Evolutionary conservation across 1,140 invertebrate genomes (phyloP), one percentile per base, ranked within the genome.

Genomic region (Neodiprion pinetum): DNA sequence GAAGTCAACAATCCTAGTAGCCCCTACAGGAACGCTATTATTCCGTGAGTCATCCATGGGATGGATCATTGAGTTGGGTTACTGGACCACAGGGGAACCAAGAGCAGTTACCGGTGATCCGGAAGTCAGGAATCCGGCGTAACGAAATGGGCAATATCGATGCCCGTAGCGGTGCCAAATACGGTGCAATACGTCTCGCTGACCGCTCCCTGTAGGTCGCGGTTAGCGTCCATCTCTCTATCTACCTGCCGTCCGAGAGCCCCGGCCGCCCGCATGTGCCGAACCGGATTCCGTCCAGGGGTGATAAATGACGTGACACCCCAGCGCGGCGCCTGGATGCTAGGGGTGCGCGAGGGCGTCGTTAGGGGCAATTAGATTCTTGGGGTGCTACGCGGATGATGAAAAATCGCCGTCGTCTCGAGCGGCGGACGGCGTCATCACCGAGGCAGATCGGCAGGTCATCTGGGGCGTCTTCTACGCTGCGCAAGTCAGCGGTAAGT

Each of bases 311-410:
- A 61, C 53, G 53, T 61, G 53, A 61, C 53, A 61, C 53, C n/a
- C 53, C 53, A 12, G 11, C n/a, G 11, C 53, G 53, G 53, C 53
- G 11, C 11, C 3, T 17, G 53, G 11, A 12, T 17, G n/a, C 53
- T 61, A 17, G n/a, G 53, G 53, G 53, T 61, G n/a, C 53, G n/a
- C 53, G 11, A 40, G 28, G 11, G 11, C 53, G 53, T 61, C 11
- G 53, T 61, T 61, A 61, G 53, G 53, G 53, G n/a, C 53, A 61
- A 61, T 61, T 61, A 61, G 53, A 61, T 61, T 61, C 53, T 61
- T 61, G 4, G 11, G 53, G 11, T 4, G n/a, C 53, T 12, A 9
- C 11, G 11, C 7, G 53, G 53, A 61, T 17, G 53, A 61, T 14
- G 53, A 61, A 61, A 17, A 17, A 61, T 61, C n/a, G 53, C 53